Conservation (phyloP, 2,888 invertebrate genomes). For the Latheticus oryzae region DNA sequence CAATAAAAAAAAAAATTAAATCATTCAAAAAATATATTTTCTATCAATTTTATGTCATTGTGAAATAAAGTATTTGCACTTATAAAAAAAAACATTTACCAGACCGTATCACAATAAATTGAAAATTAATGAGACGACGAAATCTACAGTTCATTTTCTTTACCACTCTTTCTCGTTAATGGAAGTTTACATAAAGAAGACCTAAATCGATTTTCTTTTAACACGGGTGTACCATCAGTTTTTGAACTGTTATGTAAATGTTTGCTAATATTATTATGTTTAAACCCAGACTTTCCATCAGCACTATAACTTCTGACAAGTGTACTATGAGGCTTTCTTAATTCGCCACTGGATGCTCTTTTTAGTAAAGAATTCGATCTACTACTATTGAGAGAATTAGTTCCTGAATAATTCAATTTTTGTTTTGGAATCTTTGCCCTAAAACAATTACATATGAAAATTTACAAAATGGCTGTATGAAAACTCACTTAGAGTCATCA, state of each 20-base stretch:
- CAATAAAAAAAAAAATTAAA: no score
- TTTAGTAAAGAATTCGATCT: background rate
- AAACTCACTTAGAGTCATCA: background rate
- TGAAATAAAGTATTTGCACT: no score
- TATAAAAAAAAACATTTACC: no score
- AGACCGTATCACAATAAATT: slow-evolving; percentile 1
- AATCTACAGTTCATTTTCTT: slow-evolving; percentile 8
- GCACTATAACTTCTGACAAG: slow-evolving; percentile 3
- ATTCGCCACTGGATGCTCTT: background rate
- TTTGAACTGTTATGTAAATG: background rate
- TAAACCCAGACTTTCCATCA: slow-evolving; percentile 8
- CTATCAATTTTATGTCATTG: no score
- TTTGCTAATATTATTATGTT: background rate
- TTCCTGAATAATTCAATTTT: slow-evolving; percentile 5
- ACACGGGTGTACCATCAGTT: background rate
- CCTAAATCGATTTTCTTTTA: slow-evolving; percentile 10
- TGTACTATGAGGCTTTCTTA: background rate
- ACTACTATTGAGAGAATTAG: background rate
- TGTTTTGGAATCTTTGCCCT: slow-evolving; percentile 5
- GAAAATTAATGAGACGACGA: background rate
- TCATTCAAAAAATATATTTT: no score
- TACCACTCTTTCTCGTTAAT: slow-evolving; percentile 3
- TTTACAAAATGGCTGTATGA: no score
- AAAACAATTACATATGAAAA: background rate
- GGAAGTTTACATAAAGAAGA: background rate